A percentile compares a stretch with the other conserved stretches of the same genome.
Conservation (phyloP, 2,888 invertebrate genomes). For the Torymus aiolomorphi region DNA sequence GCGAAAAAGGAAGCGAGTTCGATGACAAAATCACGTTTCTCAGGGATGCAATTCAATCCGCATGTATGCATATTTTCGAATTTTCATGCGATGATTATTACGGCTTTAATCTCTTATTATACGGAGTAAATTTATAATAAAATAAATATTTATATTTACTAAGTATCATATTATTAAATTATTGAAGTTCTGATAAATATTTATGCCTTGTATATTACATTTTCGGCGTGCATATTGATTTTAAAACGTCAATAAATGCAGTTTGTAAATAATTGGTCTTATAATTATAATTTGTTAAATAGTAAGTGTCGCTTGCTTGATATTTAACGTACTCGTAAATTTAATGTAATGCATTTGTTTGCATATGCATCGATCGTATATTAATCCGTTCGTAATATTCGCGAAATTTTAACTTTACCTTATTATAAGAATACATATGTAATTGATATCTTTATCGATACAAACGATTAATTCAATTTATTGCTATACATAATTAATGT, state of each 20-base stretch:
- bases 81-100: no score
- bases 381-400: not conserved
- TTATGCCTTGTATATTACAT: conserved; percentile 23
- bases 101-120: not conserved
- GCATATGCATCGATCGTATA: not conserved
- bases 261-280: not conserved
- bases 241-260: conserved; percentile 23
- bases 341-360: conserved; percentile 5
- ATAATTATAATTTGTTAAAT: conserved; percentile 14
- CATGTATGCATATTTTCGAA: no score
- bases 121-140: not conserved
- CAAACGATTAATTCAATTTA: no score
- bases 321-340: conserved; percentile 16
- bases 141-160: conserved; percentile 23
- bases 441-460: not conserved
- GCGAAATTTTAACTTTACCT: not conserved
- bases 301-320: conserved; percentile 7
- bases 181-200: conserved; percentile 16
- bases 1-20: no score
- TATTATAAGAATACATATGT: not conserved
- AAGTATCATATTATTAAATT: conserved; percentile 11
- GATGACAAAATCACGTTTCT: no score
- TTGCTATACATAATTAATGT: no score
- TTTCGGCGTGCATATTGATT: conserved; percentile 10
- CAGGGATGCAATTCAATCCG: no score